Evolutionary conservation across 2,797 vertebrate species (phyloP).

Genomic region (Anabas testudineus): DNA sequence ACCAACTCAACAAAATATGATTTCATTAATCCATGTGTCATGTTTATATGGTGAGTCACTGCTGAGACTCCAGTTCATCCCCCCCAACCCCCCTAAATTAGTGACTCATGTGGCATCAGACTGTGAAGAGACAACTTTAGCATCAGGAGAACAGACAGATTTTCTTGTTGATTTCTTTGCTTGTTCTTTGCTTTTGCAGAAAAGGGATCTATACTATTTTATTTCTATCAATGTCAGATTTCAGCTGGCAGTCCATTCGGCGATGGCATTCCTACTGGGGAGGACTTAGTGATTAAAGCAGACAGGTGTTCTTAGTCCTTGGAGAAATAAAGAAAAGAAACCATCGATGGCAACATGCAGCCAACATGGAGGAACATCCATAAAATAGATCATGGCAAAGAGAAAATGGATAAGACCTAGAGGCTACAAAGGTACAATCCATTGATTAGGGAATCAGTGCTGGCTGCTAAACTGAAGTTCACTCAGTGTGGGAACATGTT

Average conservation of each 20-base stretch:
- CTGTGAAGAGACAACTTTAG: slow-evolving; percentile 35
- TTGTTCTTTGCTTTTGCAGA: slow-evolving; percentile 68
- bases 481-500: slow-evolving; percentile 62
- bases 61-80: slow-evolving; percentile 26
- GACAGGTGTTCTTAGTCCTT: slow-evolving; percentile 84
- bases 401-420: slow-evolving; percentile 82
- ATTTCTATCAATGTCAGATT: slow-evolving; percentile 83
- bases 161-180: slow-evolving; percentile 65
- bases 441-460: slow-evolving; percentile 74
- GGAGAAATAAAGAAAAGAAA: slow-evolving; percentile 84
- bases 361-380: slow-evolving; percentile 84
- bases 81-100: slow-evolving; percentile 57
- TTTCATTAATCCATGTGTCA: slow-evolving; percentile 61
- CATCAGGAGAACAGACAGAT: slow-evolving; percentile 33
- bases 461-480: slow-evolving; percentile 66
- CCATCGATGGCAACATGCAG: slow-evolving; percentile 82
- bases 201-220: slow-evolving; percentile 78
- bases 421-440: slow-evolving; percentile 75
- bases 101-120: slow-evolving; percentile 57
- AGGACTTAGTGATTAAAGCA: slow-evolving; percentile 83
- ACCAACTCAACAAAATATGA: slow-evolving; percentile 70
- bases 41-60: slow-evolving; percentile 63
- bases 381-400: slow-evolving; percentile 84
- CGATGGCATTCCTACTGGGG: slow-evolving; percentile 81
- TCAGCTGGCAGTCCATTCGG: slow-evolving; percentile 68